phyloP scores from a whole-genome alignment of 2,888 invertebrate species.

The Actias luna region DNA sequence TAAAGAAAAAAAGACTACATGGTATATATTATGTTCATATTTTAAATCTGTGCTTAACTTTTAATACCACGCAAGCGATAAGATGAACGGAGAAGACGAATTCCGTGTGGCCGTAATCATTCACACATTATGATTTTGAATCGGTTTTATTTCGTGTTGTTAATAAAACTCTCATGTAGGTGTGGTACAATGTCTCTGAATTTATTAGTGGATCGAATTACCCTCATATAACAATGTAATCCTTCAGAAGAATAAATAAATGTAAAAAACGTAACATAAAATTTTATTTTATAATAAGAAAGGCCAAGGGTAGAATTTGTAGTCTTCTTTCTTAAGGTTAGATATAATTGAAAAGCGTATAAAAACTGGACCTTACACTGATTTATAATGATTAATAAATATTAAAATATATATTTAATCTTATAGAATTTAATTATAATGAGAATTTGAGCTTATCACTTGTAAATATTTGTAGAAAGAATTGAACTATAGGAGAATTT shows the following conservation, averaged over 20 bases:
- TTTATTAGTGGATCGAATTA: conserved; percentile 27
- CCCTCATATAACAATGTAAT: conserved; percentile 9
- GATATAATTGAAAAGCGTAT: too few species aligned
- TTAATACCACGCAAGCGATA: neutral
- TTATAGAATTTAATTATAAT: too few species aligned
- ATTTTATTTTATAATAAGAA: neutral
- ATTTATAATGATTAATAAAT: too few species aligned
- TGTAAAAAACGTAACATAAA: neutral
- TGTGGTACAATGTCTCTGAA: conserved; percentile 28
- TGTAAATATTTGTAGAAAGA: too few species aligned
- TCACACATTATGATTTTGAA: conserved; percentile 13
- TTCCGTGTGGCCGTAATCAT: conserved; percentile 16
- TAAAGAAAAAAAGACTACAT: neutral
- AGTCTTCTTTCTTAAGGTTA: too few species aligned
- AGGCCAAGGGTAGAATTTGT: too few species aligned
- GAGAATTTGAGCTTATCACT: too few species aligned
- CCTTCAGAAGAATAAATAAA: conserved; percentile 7
- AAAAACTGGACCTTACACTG: too few species aligned
- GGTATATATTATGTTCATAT: too few species aligned
- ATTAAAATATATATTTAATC: too few species aligned
- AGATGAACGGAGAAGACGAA: neutral
- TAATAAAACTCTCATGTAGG: conserved; percentile 31
- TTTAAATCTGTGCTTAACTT: neutral
- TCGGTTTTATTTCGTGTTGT: conserved; percentile 10
- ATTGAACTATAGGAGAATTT: too few species aligned